Conservation (phyloP, 2,797 vertebrate genomes). For the Kryptolebias ocellatus region DNA sequence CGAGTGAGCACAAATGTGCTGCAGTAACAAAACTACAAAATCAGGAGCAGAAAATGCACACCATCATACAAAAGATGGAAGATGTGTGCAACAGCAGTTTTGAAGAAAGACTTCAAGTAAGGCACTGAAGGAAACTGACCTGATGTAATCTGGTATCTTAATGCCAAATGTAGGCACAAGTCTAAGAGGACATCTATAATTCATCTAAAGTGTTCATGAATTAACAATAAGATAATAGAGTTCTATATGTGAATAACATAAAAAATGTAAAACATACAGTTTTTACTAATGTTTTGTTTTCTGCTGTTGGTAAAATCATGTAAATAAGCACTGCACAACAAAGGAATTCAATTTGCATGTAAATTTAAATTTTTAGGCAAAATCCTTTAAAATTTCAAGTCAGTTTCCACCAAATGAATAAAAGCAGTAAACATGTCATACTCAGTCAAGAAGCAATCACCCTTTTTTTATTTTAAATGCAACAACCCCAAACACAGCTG, state of each 20-base stretch:
- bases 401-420: background rate
- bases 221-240: constrained; percentile 79
- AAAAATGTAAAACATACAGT: constrained; percentile 70
- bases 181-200: constrained; percentile 83
- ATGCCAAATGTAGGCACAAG: constrained; percentile 73
- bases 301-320: constrained; percentile 16
- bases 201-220: constrained; percentile 82
- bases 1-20: no score
- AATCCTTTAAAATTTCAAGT: constrained; percentile 1
- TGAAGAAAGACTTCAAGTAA: constrained; percentile 48
- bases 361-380: constrained; percentile 2
- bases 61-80: constrained; percentile 37
- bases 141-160: constrained; percentile 73
- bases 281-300: constrained; percentile 44
- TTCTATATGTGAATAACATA: constrained; percentile 75
- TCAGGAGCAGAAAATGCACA: constrained; percentile 20
- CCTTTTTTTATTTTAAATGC: constrained; percentile 28
- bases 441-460: constrained; percentile 22
- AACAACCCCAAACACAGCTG: constrained; percentile 9
- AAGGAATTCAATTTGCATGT: constrained; percentile 24
- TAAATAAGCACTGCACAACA: constrained; percentile 7
- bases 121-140: constrained; percentile 59
- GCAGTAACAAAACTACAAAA: background rate
- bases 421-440: background rate
- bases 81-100: constrained; percentile 46